Conservation (phyloP, 1,140 invertebrate species). For the Drosophila neocordata region DNA sequence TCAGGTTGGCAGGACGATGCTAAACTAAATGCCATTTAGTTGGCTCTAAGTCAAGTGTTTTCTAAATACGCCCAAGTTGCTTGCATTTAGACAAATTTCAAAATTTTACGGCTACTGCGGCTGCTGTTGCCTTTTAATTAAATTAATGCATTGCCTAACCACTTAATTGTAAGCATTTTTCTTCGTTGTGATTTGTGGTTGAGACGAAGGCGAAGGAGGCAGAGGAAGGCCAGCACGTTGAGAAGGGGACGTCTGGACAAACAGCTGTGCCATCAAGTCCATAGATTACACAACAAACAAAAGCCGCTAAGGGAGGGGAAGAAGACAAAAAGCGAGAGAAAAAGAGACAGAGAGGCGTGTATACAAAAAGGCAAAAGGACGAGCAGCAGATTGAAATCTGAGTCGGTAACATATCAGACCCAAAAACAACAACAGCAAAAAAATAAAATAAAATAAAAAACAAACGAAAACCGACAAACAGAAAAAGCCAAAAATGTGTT, state of each 20-base stretch:
- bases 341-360: slow-evolving; percentile 14
- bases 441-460: too few species aligned
- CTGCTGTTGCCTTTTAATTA: slow-evolving; percentile 61
- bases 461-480: slow-evolving; percentile 27
- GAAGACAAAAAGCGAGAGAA: slow-evolving; percentile 60
- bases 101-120: slow-evolving; percentile 39
- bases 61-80: slow-evolving; percentile 56
- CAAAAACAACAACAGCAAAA: too few species aligned
- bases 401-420: not conserved
- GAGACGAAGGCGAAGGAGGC: not conserved
- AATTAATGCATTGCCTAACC: slow-evolving; percentile 79
- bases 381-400: not conserved
- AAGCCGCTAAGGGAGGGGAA: slow-evolving; percentile 65
- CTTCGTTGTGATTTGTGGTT: slow-evolving; percentile 28
- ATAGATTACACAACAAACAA: slow-evolving; percentile 81
- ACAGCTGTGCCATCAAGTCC: slow-evolving; percentile 79
- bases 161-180: slow-evolving; percentile 80
- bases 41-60: slow-evolving; percentile 63
- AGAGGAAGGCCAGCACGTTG: not conserved
- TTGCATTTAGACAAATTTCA: slow-evolving; percentile 78
- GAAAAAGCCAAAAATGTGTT: slow-evolving; percentile 39
- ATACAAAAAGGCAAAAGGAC: not conserved
- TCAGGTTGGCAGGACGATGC: not conserved
- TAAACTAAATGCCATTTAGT: slow-evolving; percentile 11
- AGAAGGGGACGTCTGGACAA: slow-evolving; percentile 61